A percentile compares a stretch with the other conserved stretches of the same genome.
These are phyloP conservation scores for Tipula lateralis DNA, from an alignment of 2,888 invertebrate species.

Conservation along the genomic window DNA sequence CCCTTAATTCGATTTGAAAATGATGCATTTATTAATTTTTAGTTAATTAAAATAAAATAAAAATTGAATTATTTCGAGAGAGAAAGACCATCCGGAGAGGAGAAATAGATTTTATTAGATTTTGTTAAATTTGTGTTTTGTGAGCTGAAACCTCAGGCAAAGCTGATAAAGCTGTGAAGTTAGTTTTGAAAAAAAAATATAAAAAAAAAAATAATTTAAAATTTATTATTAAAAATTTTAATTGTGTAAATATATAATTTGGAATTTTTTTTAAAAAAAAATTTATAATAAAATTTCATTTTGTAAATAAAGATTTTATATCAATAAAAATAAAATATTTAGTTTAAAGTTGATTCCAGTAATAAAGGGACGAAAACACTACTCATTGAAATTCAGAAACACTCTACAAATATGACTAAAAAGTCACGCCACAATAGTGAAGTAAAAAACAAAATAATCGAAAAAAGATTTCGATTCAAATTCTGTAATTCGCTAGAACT, in stretches of 20 bases:
- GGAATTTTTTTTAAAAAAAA: not conserved
- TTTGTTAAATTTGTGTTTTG: not conserved
- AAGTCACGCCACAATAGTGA: too few species aligned
- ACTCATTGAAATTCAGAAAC: too few species aligned
- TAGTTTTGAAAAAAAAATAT: not conserved
- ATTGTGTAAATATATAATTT: not conserved
- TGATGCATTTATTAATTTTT: not conserved
- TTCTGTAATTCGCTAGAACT: too few species aligned
- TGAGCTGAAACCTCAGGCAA: not conserved
- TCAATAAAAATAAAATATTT: not conserved
- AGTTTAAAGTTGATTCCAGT: too few species aligned
- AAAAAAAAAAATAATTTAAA: not conserved
- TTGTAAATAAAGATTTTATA: not conserved
- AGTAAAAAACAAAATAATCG: too few species aligned
- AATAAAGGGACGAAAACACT: too few species aligned
- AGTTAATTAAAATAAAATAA: not conserved
- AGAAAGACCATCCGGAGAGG: not conserved
- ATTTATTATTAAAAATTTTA: not conserved
- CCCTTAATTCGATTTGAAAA: not conserved
- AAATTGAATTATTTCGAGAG: not conserved
- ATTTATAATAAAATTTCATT: not conserved
- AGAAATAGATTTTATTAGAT: not conserved
- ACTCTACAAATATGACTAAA: too few species aligned
- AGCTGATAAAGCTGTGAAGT: conserved; percentile 19
- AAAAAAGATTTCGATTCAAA: too few species aligned